Evolutionary conservation across 2,888 invertebrate genomes (phyloP), one percentile per base, ranked within the genome.

Genomic region (Branchellion lobata): DNA sequence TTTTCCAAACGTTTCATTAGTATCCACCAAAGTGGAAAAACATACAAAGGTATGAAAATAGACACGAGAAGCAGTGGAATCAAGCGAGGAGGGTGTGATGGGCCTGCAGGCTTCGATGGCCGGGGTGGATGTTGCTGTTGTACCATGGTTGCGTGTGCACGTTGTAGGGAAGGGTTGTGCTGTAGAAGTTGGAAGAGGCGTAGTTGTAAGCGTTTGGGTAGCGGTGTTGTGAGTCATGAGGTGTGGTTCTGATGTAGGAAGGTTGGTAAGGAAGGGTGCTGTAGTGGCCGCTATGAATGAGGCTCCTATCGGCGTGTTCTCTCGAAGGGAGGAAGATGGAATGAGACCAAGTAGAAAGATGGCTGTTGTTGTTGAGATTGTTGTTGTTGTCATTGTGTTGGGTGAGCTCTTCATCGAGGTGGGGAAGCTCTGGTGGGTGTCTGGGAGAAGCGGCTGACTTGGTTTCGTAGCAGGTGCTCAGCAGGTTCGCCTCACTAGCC

Each of bases 291-390:
- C 5, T 14, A 5, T 57, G 61, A n/a, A 24, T 8, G 21, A 14
- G 61, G 21, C 3, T 18, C 3, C 5, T 3, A 5, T 57, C 61
- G 61, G 11, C 21, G 24, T 57, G 21, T n/a, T 57, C 61, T n/a
- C 61, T 57, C 3, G 61, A 57, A 57, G 61, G 61, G 24, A 57
- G 5, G 61, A 57, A 57, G 24, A 57, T 57, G 21, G 61, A 57
- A 3, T 57, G 61, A n/a, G 61, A 57, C 61, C 61, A 57, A n/a
- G n/a, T 57, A 18, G 61, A 57, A n/a, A n/a, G n/a, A n/a, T n/a
- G n/a, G n/a, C n/a, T n/a, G n/a, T n/a, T n/a, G n/a, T n/a, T n/a
- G n/a, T n/a, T n/a, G n/a, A n/a, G n/a, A n/a, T n/a, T n/a, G n/a
- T n/a, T n/a, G 21, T 5, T 5, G 24, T 57, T 57, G 24, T 57